phyloP scores from a whole-genome alignment of 2,797 vertebrate species.

The Masticophis lateralis region DNA sequence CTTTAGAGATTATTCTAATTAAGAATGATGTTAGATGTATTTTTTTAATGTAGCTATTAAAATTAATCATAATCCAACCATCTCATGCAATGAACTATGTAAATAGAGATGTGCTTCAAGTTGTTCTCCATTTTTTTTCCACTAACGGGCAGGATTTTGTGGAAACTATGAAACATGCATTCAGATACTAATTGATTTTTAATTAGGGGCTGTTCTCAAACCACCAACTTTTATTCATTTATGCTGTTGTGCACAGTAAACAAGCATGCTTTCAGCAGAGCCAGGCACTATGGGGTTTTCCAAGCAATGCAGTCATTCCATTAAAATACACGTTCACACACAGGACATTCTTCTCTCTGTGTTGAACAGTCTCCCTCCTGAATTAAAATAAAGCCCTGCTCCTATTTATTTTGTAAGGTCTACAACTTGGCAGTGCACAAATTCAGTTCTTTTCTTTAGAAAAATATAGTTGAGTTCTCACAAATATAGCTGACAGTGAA shows the following conservation, averaged over 20 bases:
- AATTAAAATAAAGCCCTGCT: conserved; percentile 54
- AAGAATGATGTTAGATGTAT: conserved; percentile 79
- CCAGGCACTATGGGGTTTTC: conserved; percentile 24
- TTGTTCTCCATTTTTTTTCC: conserved; percentile 56
- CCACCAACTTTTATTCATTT: conserved; percentile 47
- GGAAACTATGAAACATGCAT: conserved; percentile 44
- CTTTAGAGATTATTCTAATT: conserved; percentile 88
- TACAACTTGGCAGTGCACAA: conserved; percentile 50
- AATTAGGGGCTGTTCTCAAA: conserved; percentile 54
- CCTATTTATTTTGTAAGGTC: conserved; percentile 61
- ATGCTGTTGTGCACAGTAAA: conserved; percentile 49
- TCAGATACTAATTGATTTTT: conserved; percentile 52
- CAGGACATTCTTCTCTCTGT: conserved; percentile 43
- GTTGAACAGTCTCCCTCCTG: conserved; percentile 29
- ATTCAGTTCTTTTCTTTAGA: conserved; percentile 53
- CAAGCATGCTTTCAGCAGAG: conserved; percentile 49
- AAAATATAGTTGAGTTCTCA: conserved; percentile 58
- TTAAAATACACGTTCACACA: conserved; percentile 40
- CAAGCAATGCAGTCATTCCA: conserved; percentile 1
- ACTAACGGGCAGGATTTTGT: conserved; percentile 59
- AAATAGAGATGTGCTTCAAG: conserved; percentile 72
- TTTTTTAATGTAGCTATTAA: conserved; percentile 82
- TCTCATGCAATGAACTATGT: conserved; percentile 72
- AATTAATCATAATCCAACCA: conserved; percentile 79
- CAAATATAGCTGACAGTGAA: conserved; percentile 70